A percentile compares a stretch with the other conserved stretches of the same genome.
phyloP scores from a whole-genome alignment of 64 coral and sea anemone species.

The Platygyra sinensis region DNA sequence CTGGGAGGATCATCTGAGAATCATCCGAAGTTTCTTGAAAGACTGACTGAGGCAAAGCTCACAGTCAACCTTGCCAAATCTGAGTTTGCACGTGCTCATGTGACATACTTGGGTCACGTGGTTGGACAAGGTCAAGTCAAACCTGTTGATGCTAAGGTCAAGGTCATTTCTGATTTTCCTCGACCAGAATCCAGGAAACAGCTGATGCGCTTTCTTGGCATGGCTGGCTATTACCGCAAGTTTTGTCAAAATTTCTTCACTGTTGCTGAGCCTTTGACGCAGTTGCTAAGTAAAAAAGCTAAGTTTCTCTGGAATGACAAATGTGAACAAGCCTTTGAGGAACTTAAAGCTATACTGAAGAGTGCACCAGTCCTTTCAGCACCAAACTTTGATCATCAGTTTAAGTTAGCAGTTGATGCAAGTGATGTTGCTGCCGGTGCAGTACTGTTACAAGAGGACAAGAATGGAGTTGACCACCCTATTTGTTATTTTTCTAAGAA shows the following conservation, averaged over 20 bases:
- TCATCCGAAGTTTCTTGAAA: slow-evolving; percentile 7
- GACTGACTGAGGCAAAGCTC: slow-evolving; percentile 13
- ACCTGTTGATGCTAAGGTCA: neutral
- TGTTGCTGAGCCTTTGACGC: slow-evolving; percentile 22
- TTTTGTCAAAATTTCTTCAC: slow-evolving; percentile 41
- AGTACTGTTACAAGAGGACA: no score
- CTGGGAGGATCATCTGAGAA: slow-evolving; percentile 16
- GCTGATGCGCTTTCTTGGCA: slow-evolving; percentile 57
- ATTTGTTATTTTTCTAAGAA: no score
- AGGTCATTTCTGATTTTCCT: neutral
- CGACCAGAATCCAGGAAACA: slow-evolving; percentile 26
- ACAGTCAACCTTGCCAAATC: slow-evolving; percentile 5
- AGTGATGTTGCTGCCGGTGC: no score
- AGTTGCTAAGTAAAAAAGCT: no score
- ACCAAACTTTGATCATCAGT: no score
- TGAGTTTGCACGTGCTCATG: slow-evolving; percentile 8
- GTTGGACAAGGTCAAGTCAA: neutral
- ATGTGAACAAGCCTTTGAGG: no score
- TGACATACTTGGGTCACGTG: neutral
- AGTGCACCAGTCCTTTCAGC: no score
- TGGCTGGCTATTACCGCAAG: slow-evolving; percentile 50
- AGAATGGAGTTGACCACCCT: no score
- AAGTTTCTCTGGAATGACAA: no score
- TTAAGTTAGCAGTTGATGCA: no score
- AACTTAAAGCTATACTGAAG: no score